These are phyloP conservation scores for Tetrapedia diversipes DNA, from an alignment of 2,888 invertebrate species.

Conservation along the genomic window DNA sequence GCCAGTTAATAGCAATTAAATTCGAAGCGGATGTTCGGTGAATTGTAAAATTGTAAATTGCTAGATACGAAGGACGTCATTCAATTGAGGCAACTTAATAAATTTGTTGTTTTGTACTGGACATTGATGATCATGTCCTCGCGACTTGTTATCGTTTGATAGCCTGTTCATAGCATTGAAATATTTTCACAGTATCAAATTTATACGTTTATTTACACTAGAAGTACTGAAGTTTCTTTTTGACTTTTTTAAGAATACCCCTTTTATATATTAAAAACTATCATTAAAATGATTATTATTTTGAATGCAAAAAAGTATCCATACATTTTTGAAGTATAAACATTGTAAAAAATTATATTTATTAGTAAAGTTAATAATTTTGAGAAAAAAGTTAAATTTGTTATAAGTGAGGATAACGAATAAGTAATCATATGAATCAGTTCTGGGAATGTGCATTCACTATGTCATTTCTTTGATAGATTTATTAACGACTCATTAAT, in stretches of 20 bases:
- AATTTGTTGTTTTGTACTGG: constrained; percentile 42
- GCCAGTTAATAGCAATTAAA: neutral
- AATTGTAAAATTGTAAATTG: constrained; percentile 35
- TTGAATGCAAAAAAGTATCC: too few relatives aligned
- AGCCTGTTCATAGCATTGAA: too few relatives aligned
- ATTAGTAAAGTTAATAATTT: neutral
- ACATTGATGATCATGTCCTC: constrained; percentile 3
- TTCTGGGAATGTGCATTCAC: neutral
- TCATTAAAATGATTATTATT: too few relatives aligned
- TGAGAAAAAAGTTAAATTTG: neutral
- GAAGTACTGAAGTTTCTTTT: too few relatives aligned
- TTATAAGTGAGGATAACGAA: neutral
- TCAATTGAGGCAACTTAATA: constrained; percentile 42
- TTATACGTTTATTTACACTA: too few relatives aligned
- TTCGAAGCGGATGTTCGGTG: neutral
- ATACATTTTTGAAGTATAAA: too few relatives aligned
- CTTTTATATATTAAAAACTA: too few relatives aligned
- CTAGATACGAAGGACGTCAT: constrained; percentile 29
- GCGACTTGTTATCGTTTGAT: neutral
- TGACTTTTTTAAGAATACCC: too few relatives aligned
- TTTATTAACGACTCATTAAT: constrained; percentile 28
- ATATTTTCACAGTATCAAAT: too few relatives aligned
- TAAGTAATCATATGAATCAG: neutral
- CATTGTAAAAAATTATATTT: too few relatives aligned
- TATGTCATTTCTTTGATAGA: neutral